Conservation (phyloP, 2,797 vertebrate genomes). For the Gallinago solitaria region DNA sequence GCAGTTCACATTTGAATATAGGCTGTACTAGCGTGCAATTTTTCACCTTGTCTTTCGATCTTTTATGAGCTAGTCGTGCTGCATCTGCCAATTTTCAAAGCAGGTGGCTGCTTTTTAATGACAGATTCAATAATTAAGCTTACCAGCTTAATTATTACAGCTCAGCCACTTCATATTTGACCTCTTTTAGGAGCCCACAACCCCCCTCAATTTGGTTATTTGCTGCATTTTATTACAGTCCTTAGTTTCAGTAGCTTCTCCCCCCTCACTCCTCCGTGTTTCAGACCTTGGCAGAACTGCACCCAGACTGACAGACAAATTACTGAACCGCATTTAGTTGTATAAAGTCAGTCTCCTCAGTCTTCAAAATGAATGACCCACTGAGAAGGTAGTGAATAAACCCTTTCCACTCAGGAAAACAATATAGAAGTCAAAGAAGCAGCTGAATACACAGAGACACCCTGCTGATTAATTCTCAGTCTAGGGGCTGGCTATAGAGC, state of each 20-base stretch:
- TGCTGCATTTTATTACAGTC: neutral
- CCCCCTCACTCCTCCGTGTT: accelerated
- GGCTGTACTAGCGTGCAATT: neutral
- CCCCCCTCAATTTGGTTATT: neutral
- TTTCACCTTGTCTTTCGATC: neutral
- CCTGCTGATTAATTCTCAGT: neutral
- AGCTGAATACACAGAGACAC: neutral
- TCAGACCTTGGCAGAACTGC: neutral
- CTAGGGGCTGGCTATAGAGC: neutral
- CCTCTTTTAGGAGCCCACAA: neutral
- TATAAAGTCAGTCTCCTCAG: neutral
- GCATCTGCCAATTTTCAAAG: neutral
- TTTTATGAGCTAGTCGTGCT: neutral
- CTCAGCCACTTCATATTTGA: neutral
- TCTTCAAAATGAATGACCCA: neutral
- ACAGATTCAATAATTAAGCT: neutral
- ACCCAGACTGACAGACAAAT: neutral
- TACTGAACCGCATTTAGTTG: neutral
- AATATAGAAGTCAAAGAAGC: neutral
- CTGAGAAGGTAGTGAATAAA: neutral
- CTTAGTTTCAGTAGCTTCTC: neutral
- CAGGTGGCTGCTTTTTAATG: neutral
- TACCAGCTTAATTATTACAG: neutral
- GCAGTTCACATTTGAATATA: neutral
- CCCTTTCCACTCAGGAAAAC: neutral